Evolutionary conservation across 92 coral and sea anemone species (phyloP), one percentile per base, ranked within the genome.

Genomic region (Epizoanthus fatuus): DNA sequence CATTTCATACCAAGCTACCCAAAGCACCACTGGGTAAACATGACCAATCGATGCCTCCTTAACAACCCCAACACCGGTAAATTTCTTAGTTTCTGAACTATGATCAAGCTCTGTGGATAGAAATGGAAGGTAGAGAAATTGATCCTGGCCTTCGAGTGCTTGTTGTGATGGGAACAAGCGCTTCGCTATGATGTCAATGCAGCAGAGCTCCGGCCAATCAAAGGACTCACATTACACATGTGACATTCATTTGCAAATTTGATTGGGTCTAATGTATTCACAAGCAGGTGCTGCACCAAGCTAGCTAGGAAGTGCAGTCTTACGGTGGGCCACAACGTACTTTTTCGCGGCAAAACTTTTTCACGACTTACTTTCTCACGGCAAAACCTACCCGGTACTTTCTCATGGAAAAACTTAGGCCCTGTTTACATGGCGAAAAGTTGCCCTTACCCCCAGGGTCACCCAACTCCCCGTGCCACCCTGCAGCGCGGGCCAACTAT

Each of bases 91-190:
- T 77, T 77, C 70, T 59, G 69, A 76, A 77, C 69, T 19, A 29
- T 19, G 49, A 25, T 32, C 82, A 69, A 77, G 12, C 68, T 37
- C 70, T 35, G 47, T 8, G 44, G 82, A n/a, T 52, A 69, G 63
- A 58, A 35, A 64, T 77, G 56, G 82, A 77, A 77, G 60, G 82
- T 11, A 60, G 20, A 77, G 70, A 58, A 77, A 60, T 19, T 77
- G 82, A 77, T 77, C 82, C 82, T 49, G 53, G 53, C 13, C 53
- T 49, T 83, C 92, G 92, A 81, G 80, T 63, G 65, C 82, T 75
- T 86, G 92, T 86, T 88, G 92, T 88, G 85, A 88, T 88, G 92
- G 92, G 88, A 83, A 88, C 91, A 72, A 64, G 92, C 87, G 88
- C 83, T 70, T 88, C 81, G 87, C 84, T 62, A 87, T 88, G 92